Base-by-base conservation (phyloP, 2,888 invertebrate species). In the Dichetophora obliterata region DNA sequence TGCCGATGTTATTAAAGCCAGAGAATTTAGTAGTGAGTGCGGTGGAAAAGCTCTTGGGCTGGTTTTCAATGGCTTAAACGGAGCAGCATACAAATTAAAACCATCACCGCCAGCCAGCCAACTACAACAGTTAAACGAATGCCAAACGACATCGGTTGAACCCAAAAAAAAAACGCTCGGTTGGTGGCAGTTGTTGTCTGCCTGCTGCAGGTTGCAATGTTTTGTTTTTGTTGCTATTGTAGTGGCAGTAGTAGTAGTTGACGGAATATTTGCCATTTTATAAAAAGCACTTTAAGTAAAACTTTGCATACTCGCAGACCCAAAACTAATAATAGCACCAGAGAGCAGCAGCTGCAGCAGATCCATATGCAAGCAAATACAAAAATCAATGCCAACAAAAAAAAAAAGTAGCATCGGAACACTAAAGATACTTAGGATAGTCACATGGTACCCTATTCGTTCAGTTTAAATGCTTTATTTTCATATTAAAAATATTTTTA, bases 11-110 rank as follows among this genome's bases (percentile, higher is more conserved):
- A 43, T 48, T 68, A 43, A 0, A 24, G 24, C 14, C 50, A 27
- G 50, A 43, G 43, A 27, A 22, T 50, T 3, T 68, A 31, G 52
- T 48, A 50, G 5, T 16, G 52, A 9, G 22, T 11, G 37, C 68
- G 48, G 24, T 69, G 27, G 63, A 57, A 66, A 69, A 75, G 65
- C 74, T 73, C 72, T 48, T 31, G 19, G 19, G 34, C 9, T 50
- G 22, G 72, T 24, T 48, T 71, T 76, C 76, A 65, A 59, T 76
- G 76, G 52, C 52, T 70, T 79, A 73, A 77, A 77, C 75, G 73
- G 77, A 73, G 76, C 72, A 75, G 74, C 73, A 77, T 69, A 75
- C 48, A 77, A 72, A 79, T 77, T 79, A 79, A 79, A 79, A 68
- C 71, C 70, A 59, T 71, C 76, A 43, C 34, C 52, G 66, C 24